Evolutionary conservation across 2,797 vertebrate species (phyloP).

Genomic region (Cichlasoma orientale): DNA sequence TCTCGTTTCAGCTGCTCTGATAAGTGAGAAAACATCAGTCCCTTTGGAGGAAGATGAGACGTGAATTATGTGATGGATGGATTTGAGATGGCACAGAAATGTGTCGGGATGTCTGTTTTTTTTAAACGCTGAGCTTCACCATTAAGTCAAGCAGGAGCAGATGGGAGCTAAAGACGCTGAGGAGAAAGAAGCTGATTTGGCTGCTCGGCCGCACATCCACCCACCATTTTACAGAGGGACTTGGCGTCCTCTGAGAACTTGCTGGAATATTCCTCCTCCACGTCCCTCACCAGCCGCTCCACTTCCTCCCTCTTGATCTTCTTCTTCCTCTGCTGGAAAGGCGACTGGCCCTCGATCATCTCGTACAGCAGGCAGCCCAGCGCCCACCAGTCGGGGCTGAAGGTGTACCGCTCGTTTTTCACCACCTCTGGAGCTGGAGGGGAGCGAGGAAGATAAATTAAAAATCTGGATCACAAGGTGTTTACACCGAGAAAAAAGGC

Average conservation of each 20-base stretch:
- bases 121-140: background rate
- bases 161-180: background rate
- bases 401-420: slow-evolving; percentile 93
- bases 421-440: slow-evolving; percentile 93
- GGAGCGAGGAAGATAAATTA: background rate
- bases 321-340: slow-evolving; percentile 97
- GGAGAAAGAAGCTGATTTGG: background rate
- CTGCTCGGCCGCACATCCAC: background rate
- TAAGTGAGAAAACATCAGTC: background rate
- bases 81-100: background rate
- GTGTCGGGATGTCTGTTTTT: background rate
- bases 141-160: background rate
- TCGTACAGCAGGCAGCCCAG: slow-evolving; percentile 96
- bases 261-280: slow-evolving; percentile 90
- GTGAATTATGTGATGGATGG: background rate
- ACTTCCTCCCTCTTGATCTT: slow-evolving; percentile 98
- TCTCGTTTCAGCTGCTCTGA: background rate
- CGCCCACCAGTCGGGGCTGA: slow-evolving; percentile 98
- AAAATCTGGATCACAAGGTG: background rate
- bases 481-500: no score
- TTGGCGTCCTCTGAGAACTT: slow-evolving; percentile 90
- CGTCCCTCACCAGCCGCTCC: slow-evolving; percentile 92
- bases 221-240: slow-evolving; percentile 91
- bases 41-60: no score
- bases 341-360: slow-evolving; percentile 98